Evolutionary conservation across 2,797 vertebrate genomes (phyloP).

Genomic region (Fistularia tabacaria): DNA sequence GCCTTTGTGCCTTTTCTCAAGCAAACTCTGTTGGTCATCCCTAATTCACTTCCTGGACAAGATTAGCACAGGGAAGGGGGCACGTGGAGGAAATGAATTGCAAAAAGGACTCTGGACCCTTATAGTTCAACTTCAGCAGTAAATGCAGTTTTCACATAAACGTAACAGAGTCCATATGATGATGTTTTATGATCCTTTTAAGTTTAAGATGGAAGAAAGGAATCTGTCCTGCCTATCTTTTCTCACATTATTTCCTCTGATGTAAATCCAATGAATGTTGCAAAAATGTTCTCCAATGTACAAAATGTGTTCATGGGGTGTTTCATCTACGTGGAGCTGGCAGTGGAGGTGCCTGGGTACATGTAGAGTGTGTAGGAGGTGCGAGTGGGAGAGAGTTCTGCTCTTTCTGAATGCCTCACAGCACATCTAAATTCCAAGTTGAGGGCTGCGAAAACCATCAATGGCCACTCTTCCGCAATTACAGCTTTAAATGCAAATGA

Average conservation of each 20-base stretch:
- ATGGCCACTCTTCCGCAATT: conserved; percentile 53
- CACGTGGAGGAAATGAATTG: conserved; percentile 51
- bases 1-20: conserved; percentile 63
- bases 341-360: conserved; percentile 49
- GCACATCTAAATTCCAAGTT: conserved; percentile 68
- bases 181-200: not conserved
- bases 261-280: conserved; percentile 6
- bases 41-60: conserved; percentile 51
- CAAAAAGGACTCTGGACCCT: conserved; percentile 9
- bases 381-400: conserved; percentile 57
- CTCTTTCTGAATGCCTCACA: conserved; percentile 64
- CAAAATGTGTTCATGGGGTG: conserved; percentile 8
- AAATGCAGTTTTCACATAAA: not conserved
- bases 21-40: conserved; percentile 57
- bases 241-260: too few relatives aligned
- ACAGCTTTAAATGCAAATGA: conserved; percentile 40
- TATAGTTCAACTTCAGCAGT: not conserved
- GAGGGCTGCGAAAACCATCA: conserved; percentile 62
- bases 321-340: conserved; percentile 34
- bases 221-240: too few relatives aligned
- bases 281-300: conserved; percentile 1
- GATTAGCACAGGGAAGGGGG: conserved; percentile 47
- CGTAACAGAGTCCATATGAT: not conserved
- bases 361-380: conserved; percentile 67
- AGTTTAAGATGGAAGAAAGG: too few relatives aligned